Evolutionary conservation across 2,888 invertebrate species (phyloP).

Genomic region (Syrista parreyssii): DNA sequence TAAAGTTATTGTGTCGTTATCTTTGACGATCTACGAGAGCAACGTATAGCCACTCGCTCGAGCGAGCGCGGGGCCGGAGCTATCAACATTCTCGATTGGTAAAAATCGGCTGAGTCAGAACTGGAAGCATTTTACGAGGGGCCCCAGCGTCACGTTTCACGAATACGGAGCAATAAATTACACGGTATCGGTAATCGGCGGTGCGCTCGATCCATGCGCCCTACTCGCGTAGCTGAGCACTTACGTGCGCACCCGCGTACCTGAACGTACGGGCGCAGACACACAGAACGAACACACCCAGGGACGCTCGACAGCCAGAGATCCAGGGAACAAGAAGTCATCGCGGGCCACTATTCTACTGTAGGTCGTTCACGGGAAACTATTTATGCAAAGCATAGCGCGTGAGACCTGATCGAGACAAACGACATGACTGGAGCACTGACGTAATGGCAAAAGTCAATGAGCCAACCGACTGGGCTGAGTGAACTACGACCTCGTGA

Average conservation of each 20-base stretch:
- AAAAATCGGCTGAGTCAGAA: constrained; percentile 61
- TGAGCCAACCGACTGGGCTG: not conserved
- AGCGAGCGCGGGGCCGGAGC: constrained; percentile 29
- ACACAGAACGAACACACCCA: not conserved
- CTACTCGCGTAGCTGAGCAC: constrained; percentile 8
- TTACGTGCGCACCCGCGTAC: constrained; percentile 1
- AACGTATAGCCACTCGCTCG: not conserved
- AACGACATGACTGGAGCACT: not conserved
- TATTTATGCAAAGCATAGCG: not conserved
- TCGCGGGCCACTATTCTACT: not conserved
- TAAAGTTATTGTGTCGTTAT: constrained; percentile 11
- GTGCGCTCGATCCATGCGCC: constrained; percentile 44
- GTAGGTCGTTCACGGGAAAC: not conserved
- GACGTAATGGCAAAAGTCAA: not conserved
- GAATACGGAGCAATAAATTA: constrained; percentile 58
- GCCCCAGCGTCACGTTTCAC: constrained; percentile 57
- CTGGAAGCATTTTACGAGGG: constrained; percentile 60
- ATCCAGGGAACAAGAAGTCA: not conserved
- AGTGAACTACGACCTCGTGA: not conserved
- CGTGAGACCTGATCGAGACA: not conserved
- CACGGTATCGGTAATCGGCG: constrained; percentile 61
- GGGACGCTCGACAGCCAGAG: too few relatives aligned
- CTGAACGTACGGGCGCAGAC: not conserved
- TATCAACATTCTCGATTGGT: constrained; percentile 59
- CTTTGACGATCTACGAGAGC: not conserved